These are phyloP conservation scores for Istiophorus platypterus DNA, from an alignment of 2,113 vertebrate species.

Conservation along the genomic window DNA sequence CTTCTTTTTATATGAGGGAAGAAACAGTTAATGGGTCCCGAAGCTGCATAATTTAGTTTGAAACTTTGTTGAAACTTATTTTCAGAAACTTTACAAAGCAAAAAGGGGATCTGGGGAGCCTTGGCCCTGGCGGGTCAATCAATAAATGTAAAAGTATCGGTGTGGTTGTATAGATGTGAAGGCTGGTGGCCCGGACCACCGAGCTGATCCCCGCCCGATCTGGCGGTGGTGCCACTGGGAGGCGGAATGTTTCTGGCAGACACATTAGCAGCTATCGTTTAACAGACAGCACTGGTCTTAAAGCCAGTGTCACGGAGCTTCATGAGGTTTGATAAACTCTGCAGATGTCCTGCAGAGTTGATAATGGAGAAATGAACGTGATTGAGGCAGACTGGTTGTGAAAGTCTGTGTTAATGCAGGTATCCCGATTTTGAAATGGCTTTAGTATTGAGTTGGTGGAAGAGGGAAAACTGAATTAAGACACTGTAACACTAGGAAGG, in stretches of 20 bases:
- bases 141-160: constrained; percentile 3
- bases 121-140: neutral
- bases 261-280: neutral
- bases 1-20: neutral
- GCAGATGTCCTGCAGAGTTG: neutral
- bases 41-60: neutral
- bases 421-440: no score
- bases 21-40: neutral
- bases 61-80: neutral
- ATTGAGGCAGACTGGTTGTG: neutral
- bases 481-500: no score
- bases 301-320: neutral
- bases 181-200: neutral
- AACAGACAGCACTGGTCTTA: neutral
- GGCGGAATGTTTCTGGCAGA: no score
- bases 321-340: neutral
- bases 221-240: neutral
- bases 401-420: no score
- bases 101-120: neutral
- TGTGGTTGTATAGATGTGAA: neutral
- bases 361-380: neutral
- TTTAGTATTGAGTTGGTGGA: no score
- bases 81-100: neutral
- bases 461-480: no score
- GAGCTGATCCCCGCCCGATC: no score